Conservation (phyloP, 2,888 invertebrate genomes). For the Drosophila acutilabella region DNA sequence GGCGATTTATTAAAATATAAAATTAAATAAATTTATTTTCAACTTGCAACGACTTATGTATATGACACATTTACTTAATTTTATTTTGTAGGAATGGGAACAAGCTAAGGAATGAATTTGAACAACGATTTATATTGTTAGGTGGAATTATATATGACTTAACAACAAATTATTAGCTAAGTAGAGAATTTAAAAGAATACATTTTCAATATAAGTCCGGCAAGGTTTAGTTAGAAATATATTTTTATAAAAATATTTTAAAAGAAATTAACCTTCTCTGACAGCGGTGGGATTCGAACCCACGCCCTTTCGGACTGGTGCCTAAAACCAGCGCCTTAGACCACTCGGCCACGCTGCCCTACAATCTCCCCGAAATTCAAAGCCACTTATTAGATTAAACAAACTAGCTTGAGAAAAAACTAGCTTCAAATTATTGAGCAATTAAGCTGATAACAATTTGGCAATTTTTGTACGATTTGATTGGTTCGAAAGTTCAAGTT, state of each 20-base stretch:
- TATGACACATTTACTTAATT: neutral
- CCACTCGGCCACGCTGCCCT: constrained; percentile 86
- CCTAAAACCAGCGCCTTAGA: constrained; percentile 86
- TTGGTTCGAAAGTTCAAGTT: neutral
- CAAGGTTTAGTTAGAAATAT: too few relatives aligned
- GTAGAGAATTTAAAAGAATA: too few relatives aligned
- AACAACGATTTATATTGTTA: neutral
- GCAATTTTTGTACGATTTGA: neutral
- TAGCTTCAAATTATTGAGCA: neutral
- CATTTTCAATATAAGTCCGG: too few relatives aligned
- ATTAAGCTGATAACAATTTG: neutral
- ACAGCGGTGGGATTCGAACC: constrained; percentile 83
- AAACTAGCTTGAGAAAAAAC: neutral
- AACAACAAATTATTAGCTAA: too few relatives aligned
- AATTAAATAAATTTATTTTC: neutral
- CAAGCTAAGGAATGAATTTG: neutral
- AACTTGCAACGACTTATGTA: neutral
- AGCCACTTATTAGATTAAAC: neutral
- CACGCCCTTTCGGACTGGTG: constrained; percentile 86
- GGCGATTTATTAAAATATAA: neutral
- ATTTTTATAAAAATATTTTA: too few relatives aligned
- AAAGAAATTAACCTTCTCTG: neutral
- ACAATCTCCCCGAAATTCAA: rapidly evolving
- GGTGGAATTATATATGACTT: neutral
- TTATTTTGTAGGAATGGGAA: neutral